Base-by-base conservation (phyloP, 2,113 vertebrate species). In the Pedetes capensis region DNA sequence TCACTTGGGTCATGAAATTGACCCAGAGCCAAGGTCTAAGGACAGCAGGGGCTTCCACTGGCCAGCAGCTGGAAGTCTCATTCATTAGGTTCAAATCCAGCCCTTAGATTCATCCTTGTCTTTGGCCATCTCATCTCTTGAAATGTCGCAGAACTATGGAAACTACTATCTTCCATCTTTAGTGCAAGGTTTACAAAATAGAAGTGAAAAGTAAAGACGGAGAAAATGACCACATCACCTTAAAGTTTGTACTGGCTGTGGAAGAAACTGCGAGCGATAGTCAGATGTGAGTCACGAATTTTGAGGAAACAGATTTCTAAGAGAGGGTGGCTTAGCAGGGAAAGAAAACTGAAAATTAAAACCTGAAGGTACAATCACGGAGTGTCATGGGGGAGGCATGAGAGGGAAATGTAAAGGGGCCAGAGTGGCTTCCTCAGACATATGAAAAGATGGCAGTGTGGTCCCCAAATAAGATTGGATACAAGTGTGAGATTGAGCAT, bases 291-390 rank as follows among this genome's bases (percentile, higher is more conserved):
- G 20, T 75, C 55, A 91, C 13, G 11, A 47, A 51, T 72, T 90
- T 94, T 49, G 92, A 91, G 72, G 78, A 96, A 90, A 53, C 71
- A 91, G 76, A 32, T 69, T 84, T 91, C 69, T 37, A 44, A 84
- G 59, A 93, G 25, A 57, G 27, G 49, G 11, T 23, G 72, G 20
- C 18, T 59, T 57, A n/a, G 23, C 9, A 25, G 57, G 34, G 34
- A 87, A 76, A 87, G 71, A 74, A 93, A 82, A 82, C 44, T 66
- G 78, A 86, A 86, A 87, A 80, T 61, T 32, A 88, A 83, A 49
- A 13, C 64, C 72, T 72, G 42, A 49, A 63, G 55, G 55, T 49
- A 18, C 22, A 89, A 47, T 66, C 37, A 17, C 3, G 4, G 18
- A 22, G 51, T 53, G 22, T 47, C 49, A 23, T 0, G 1, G 37